Evolutionary conservation across 2,888 invertebrate genomes (phyloP).

Genomic region (Nemapogon koenigi): DNA sequence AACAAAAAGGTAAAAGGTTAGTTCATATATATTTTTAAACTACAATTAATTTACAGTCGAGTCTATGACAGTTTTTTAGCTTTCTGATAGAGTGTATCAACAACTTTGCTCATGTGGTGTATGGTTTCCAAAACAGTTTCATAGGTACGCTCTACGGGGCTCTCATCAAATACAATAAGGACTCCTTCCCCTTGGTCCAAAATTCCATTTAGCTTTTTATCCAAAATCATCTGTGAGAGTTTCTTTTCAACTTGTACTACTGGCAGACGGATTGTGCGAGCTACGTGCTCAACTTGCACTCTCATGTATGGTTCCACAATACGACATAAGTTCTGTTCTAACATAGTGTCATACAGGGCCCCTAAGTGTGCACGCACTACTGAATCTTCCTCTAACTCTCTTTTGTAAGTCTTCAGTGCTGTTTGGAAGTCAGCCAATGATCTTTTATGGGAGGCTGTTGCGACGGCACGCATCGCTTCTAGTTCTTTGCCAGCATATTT

Average conservation of each 20-base stretch:
- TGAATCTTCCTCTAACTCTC: conserved; percentile 92
- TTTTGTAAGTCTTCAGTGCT: conserved; percentile 84
- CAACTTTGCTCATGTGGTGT: conserved; percentile 99
- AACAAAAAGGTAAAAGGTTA: too few species aligned
- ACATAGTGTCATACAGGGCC: conserved; percentile 96
- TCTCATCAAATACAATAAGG: conserved; percentile 96
- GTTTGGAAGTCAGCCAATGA: conserved; percentile 96
- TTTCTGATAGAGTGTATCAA: conserved; percentile 98
- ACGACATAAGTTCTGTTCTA: conserved; percentile 98
- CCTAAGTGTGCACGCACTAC: conserved; percentile 97
- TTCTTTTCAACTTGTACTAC: conserved; percentile 96
- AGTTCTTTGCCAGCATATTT: conserved; percentile 96
- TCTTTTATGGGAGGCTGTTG: conserved; percentile 94
- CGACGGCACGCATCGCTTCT: conserved; percentile 98
- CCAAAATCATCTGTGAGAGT: conserved; percentile 99
- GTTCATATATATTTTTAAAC: too few species aligned
- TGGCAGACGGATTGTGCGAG: conserved; percentile 88
- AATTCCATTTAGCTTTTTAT: conserved; percentile 96
- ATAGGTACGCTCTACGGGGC: conserved; percentile 94
- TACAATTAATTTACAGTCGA: too few species aligned
- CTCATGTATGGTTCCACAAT: conserved; percentile 98
- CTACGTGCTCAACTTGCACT: conserved; percentile 93
- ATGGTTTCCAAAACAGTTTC: conserved; percentile 97
- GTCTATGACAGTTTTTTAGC: conserved; percentile 94
- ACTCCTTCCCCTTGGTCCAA: conserved; percentile 99